phyloP scores from a whole-genome alignment of 2,888 invertebrate species.

The Brachypalpus laphriformis region DNA sequence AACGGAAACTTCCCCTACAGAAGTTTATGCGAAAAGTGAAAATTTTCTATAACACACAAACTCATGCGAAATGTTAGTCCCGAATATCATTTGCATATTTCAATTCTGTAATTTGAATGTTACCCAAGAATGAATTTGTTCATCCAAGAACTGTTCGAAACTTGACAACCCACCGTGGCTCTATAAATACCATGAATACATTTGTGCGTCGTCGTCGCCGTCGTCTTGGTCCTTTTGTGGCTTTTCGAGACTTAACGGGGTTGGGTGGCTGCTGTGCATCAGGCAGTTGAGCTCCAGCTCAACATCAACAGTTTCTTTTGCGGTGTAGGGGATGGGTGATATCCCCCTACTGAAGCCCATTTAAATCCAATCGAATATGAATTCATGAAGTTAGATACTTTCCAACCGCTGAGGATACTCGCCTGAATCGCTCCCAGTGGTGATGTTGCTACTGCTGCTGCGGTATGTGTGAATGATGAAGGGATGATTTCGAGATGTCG shows the following conservation, averaged over 20 bases:
- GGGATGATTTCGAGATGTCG: constrained; percentile 27
- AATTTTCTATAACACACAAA: constrained; percentile 29
- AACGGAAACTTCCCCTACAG: constrained; percentile 34
- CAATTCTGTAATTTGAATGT: constrained; percentile 64
- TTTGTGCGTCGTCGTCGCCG: constrained; percentile 4
- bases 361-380: constrained; percentile 60
- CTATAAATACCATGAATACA: constrained; percentile 57
- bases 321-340: constrained; percentile 3
- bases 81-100: constrained; percentile 71
- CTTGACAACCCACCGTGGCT: constrained; percentile 11
- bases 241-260: constrained; percentile 3
- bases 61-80: constrained; percentile 13
- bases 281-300: constrained; percentile 21
- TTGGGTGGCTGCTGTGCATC: constrained; percentile 3
- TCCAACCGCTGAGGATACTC: constrained; percentile 24
- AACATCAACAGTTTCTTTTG: constrained; percentile 33
- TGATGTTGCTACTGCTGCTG: not conserved
- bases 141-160: constrained; percentile 49
- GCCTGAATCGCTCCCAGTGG: constrained; percentile 41
- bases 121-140: constrained; percentile 63
- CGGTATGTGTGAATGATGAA: constrained; percentile 28
- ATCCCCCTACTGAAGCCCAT: not conserved
- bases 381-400: constrained; percentile 37
- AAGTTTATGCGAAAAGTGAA: constrained; percentile 72
- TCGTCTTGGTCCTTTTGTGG: constrained; percentile 36